These are phyloP conservation scores for Macaca fascicularis DNA, from an alignment of 2,113 vertebrate genomes.

Conservation along the genomic window DNA sequence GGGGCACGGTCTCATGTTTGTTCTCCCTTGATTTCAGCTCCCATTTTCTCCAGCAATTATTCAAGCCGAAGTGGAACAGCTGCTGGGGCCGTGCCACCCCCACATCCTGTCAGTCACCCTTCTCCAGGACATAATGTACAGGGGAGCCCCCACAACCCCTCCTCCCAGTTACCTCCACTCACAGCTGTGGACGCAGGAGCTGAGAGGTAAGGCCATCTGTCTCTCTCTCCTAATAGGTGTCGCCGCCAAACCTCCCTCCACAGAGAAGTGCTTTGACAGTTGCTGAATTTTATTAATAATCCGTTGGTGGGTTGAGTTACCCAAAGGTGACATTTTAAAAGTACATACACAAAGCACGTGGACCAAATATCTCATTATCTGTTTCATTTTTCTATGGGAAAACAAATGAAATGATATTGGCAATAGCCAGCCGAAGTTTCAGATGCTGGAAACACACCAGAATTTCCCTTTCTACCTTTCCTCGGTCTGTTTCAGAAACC, in stretches of 20 bases:
- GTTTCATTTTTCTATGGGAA: slow-evolving; percentile 15
- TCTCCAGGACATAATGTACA: slow-evolving; percentile 83
- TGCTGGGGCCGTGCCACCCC: slow-evolving; percentile 80
- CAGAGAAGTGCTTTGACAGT: slow-evolving; percentile 60
- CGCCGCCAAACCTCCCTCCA: slow-evolving; percentile 53
- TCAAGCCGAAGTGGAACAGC: slow-evolving; percentile 80
- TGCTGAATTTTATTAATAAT: slow-evolving; percentile 67
- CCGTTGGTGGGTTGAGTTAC: slow-evolving; percentile 66
- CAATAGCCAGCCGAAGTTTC: not conserved
- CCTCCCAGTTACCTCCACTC: slow-evolving; percentile 82
- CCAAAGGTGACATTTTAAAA: slow-evolving; percentile 75
- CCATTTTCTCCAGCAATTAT: slow-evolving; percentile 82
- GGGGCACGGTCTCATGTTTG: slow-evolving; percentile 44
- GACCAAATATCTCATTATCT: slow-evolving; percentile 64
- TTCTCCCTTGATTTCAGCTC: slow-evolving; percentile 80
- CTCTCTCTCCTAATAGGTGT: slow-evolving; percentile 70
- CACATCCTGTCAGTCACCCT: slow-evolving; percentile 82
- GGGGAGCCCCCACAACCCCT: slow-evolving; percentile 83
- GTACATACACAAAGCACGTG: slow-evolving; percentile 55
- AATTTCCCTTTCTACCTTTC: not conserved
- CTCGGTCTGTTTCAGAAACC: not conserved
- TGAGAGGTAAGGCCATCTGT: slow-evolving; percentile 85
- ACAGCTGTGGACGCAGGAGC: slow-evolving; percentile 79
- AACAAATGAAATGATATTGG: slow-evolving; percentile 11
- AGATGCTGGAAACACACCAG: not conserved